A percentile compares a stretch with the other conserved stretches of the same genome.
Conservation (phyloP, 2,797 vertebrate species). For the Lophius americanus region DNA sequence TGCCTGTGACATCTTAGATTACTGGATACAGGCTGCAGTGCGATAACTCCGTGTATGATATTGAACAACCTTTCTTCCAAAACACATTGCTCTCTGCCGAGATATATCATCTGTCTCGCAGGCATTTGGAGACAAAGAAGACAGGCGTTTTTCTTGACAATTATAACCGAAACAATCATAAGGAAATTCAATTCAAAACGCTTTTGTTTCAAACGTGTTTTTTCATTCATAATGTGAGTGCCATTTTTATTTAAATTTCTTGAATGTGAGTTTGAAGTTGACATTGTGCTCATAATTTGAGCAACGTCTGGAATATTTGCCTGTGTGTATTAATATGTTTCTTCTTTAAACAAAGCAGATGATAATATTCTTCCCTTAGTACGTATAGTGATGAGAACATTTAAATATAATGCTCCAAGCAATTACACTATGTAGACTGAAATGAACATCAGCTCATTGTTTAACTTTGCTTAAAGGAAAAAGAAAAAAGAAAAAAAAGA, state of each 20-base stretch:
- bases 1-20: constrained; percentile 76
- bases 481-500: neutral
- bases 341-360: constrained; percentile 7
- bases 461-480: constrained; percentile 39
- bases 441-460: constrained; percentile 47
- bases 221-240: neutral
- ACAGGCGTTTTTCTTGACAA: constrained; percentile 13
- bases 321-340: neutral
- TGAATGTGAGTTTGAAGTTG: constrained; percentile 10
- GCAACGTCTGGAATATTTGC: neutral
- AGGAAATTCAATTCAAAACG: neutral
- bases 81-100: constrained; percentile 43
- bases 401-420: constrained; percentile 17
- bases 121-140: constrained; percentile 27
- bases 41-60: constrained; percentile 61
- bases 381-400: constrained; percentile 17
- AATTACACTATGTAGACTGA: constrained; percentile 24
- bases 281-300: constrained; percentile 7
- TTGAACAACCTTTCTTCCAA: constrained; percentile 34
- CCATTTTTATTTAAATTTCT: constrained; percentile 1
- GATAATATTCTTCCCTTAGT: constrained; percentile 24
- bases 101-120: constrained; percentile 35
- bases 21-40: constrained; percentile 65
- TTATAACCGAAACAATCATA: constrained; percentile 2
- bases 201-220: neutral